Evolutionary conservation across 2,113 vertebrate genomes (phyloP).

Genomic region (Regulus satrapa): DNA sequence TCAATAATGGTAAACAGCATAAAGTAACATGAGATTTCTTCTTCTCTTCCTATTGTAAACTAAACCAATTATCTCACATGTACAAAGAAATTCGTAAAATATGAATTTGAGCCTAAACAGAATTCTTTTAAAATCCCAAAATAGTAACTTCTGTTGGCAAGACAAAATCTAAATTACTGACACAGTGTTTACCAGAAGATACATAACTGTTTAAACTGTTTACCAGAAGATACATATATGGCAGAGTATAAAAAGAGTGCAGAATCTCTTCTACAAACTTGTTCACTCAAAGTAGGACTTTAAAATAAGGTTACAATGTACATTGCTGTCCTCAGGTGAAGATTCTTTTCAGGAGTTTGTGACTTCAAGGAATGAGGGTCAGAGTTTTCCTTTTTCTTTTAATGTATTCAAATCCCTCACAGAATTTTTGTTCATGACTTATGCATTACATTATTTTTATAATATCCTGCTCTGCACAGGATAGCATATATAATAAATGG

Average conservation of each 20-base stretch:
- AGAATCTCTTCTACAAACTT: not conserved
- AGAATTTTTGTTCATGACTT: not conserved
- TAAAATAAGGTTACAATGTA: rapidly evolving
- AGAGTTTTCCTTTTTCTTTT: not conserved
- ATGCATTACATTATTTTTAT: not conserved
- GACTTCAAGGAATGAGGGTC: not conserved
- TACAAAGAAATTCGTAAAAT: not conserved
- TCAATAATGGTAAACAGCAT: not conserved
- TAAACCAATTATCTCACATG: not conserved
- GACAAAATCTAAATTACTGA: not conserved
- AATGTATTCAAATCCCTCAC: not conserved
- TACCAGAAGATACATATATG: not conserved
- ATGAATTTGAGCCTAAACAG: rapidly evolving
- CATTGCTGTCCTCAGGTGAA: not conserved
- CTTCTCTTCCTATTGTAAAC: not conserved
- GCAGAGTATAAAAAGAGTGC: not conserved
- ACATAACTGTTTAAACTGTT: not conserved
- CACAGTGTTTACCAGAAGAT: not conserved
- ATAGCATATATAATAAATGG: not conserved
- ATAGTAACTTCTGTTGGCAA: not conserved
- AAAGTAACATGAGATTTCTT: not conserved
- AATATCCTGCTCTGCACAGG: not conserved
- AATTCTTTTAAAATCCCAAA: not conserved
- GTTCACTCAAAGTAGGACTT: not conserved
- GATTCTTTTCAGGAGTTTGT: not conserved